phyloP scores from a whole-genome alignment of 2,113 vertebrate species.

The Solenodon paradoxus region DNA sequence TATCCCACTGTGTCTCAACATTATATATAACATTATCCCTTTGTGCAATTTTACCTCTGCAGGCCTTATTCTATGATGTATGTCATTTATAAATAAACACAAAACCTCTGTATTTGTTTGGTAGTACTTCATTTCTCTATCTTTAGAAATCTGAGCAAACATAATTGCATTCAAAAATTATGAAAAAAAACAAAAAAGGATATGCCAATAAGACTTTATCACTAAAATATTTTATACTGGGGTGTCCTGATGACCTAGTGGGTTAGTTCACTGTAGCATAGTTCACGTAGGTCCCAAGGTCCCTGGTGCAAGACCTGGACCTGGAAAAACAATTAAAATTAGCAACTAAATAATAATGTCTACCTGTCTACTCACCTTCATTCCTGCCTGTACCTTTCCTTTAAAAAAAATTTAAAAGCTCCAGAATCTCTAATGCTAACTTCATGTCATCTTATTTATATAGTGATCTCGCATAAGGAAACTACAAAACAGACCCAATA shows the following conservation, averaged over 20 bases:
- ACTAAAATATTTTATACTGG: too few relatives aligned
- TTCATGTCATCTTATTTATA: not conserved
- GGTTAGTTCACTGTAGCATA: too few relatives aligned
- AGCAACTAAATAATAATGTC: too few relatives aligned
- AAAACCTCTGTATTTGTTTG: not conserved
- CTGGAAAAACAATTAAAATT: too few relatives aligned
- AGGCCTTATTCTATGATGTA: not conserved
- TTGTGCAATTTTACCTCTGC: not conserved
- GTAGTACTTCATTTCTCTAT: not conserved
- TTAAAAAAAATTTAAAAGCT: too few relatives aligned
- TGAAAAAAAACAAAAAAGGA: not conserved
- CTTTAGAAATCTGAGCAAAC: slow-evolving; percentile 23
- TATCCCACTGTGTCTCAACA: not conserved
- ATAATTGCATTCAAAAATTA: not conserved
- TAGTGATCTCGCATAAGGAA: not conserved
- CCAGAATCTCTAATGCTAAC: not conserved
- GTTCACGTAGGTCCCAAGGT: too few relatives aligned
- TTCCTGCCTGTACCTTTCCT: too few relatives aligned
- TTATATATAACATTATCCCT: not conserved
- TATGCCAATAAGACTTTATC: not conserved
- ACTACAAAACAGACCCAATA: not conserved
- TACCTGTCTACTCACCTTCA: too few relatives aligned
- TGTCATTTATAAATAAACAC: not conserved
- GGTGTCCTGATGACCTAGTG: too few relatives aligned
- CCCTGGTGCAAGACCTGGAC: too few relatives aligned